Conservation (phyloP, 2,113 vertebrate genomes). For the Athene noctua region DNA sequence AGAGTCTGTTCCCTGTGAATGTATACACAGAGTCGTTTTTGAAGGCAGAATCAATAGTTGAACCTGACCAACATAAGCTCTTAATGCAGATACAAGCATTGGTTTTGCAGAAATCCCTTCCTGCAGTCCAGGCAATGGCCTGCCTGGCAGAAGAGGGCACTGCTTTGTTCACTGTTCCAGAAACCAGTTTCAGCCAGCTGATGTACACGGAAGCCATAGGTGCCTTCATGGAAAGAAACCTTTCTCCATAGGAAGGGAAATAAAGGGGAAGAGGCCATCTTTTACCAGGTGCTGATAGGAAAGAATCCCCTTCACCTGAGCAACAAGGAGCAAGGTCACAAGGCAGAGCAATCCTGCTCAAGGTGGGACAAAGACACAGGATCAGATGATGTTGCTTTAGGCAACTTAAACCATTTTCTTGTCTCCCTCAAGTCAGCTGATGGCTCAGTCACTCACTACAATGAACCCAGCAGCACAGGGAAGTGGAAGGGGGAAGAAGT, state of each 20-base stretch:
- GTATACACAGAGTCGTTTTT: not conserved
- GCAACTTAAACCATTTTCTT: not conserved
- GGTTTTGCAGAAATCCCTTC: not conserved
- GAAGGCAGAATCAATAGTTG: not conserved
- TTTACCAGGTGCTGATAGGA: not conserved
- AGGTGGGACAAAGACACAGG: not conserved
- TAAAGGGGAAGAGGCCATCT: not conserved
- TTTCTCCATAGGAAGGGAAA: not conserved
- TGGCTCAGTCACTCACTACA: not conserved
- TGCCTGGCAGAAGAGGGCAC: not conserved
- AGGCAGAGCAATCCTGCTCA: not conserved
- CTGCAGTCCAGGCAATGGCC: not conserved
- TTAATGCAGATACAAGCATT: not conserved
- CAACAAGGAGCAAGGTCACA: not conserved
- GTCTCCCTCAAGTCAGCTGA: not conserved
- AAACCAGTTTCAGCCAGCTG: not conserved
- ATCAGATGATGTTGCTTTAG: not conserved
- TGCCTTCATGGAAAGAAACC: not conserved
- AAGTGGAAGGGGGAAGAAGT: not conserved
- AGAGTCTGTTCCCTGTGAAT: not conserved
- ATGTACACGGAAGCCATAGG: rapidly evolving
- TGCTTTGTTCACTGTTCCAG: not conserved
- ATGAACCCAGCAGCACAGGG: not conserved
- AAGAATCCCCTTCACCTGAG: not conserved
- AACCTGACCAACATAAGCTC: not conserved